Evolutionary conservation across 1,140 invertebrate species (phyloP), one percentile per base, ranked within the genome.

Genomic region (Diorhabda sublineata): DNA sequence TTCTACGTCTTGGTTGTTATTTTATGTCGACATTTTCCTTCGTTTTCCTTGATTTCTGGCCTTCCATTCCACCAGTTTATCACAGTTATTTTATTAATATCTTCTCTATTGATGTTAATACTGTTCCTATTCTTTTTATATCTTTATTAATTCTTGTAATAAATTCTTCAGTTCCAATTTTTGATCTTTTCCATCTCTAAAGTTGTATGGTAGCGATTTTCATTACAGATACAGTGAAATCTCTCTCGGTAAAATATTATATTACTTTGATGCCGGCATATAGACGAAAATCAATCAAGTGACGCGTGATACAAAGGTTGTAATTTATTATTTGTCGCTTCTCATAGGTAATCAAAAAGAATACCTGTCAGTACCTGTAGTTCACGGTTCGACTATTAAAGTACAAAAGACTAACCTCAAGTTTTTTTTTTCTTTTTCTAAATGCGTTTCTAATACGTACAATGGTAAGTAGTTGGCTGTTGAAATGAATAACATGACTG

Each of bases 271-370:
- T 42, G 8, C 8, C 61, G n/a, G 61, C 42, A 47, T 63, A 63
- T 63, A 11, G 42, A 63, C 42, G 45, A 45, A 26, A 63, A 63
- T 63, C 61, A 63, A 63, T 63, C 61, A 63, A 60, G 58, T 60
- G 58, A 60, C 58, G 42, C 61, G 9, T 45, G 61, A 63, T 63
- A 47, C 45, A 63, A 63, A 63, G 42, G 44, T 5, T 3, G 42
- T 45, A 43, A 63, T 63, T 63, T 63, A 63, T 63, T 63, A 63
- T 63, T 63, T 43, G 61, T 63, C 61, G 61, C 45, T 47, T 63
- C 45, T 63, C 45, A 47, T 63, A 63, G 47, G 47, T 52, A n/a
- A 52, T 52, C 47, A 52, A 52, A 52, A 52, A 52, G 47, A 52
- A 52, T 52, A 52, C 47, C 47, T 52, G 47, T 52, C 47, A 52